Evolutionary conservation across 2,797 vertebrate genomes (phyloP), one percentile per base, ranked within the genome.

Genomic region (Hozukius guyotensis): DNA sequence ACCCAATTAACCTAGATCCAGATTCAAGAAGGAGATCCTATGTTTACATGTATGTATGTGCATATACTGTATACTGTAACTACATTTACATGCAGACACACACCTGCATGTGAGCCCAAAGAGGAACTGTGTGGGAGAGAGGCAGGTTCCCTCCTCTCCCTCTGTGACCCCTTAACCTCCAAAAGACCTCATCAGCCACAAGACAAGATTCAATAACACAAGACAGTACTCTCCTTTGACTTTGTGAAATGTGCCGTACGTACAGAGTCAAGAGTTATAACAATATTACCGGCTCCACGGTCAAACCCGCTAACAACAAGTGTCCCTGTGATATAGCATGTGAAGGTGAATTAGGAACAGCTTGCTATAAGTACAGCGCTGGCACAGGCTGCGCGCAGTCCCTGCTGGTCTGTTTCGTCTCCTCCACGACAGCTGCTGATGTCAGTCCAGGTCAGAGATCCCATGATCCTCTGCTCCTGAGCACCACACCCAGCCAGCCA

Each of bases 391-490:
- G 61, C 27, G 52, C 20, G 8, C 63, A 84, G 83, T 75, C 75
- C 85, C 81, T 82, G 83, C 82, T 87, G 73, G 65, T 82, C 84
- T 66, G 65, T 73, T 85, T 87, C 75, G 60, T 91, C 81, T 90
- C 84, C 79, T 89, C 88, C 62, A 81, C 78, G 81, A 69, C 93
- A 94, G 90, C 93, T 92, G 93, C 84, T 84, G 81, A 87, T 90
- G 91, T 94, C 92, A 89, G 92, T 91, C 91, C 85, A 88, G 89
- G 88, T 93, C 89, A 93, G 87, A 90, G 77, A 91, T 91, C 90
- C 88, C 92, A 93, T 94, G 93, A 93, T 93, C 89, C 90, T 89
- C 85, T 88, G 83, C 91, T 93, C 89, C 84, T 55, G 62, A 83
- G 87, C 76, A 73, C 93, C 93, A 92, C 93, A 82, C 94, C 93